Conservation (phyloP, 2,113 vertebrate species). For the Ceratotherium simum region DNA sequence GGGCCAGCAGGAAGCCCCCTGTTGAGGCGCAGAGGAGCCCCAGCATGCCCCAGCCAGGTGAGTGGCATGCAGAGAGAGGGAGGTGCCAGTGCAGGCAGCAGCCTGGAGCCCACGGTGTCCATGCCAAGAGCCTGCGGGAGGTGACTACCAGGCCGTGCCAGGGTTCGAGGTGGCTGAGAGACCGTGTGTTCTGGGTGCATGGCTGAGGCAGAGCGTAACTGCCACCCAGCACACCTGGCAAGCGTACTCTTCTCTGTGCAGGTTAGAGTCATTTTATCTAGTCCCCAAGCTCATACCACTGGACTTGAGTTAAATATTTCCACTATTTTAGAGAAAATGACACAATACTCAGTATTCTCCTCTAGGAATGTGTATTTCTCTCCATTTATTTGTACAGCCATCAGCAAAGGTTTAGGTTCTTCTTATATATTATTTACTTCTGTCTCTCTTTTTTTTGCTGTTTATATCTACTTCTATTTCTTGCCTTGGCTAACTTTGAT, state of each 20-base stretch:
- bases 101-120: background rate
- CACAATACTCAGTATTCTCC: too few relatives aligned
- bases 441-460: background rate
- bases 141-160: background rate
- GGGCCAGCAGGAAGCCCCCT: background rate
- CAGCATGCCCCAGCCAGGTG: background rate
- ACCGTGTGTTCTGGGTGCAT: fast-evolving
- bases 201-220: fast-evolving
- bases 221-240: background rate
- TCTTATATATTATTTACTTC: background rate
- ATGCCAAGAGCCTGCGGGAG: fast-evolving
- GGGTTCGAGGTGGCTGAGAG: background rate
- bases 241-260: fast-evolving
- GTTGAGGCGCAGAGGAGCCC: background rate
- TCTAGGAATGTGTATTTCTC: background rate
- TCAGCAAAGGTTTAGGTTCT: background rate
- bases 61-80: background rate
- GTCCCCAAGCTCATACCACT: background rate
- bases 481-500: background rate
- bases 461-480: background rate
- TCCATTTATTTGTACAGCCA: background rate
- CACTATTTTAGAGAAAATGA: background rate
- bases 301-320: background rate
- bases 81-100: background rate
- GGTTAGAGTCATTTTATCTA: background rate